phyloP scores from a whole-genome alignment of 2,113 vertebrate species.

The Zosterops lateralis region DNA sequence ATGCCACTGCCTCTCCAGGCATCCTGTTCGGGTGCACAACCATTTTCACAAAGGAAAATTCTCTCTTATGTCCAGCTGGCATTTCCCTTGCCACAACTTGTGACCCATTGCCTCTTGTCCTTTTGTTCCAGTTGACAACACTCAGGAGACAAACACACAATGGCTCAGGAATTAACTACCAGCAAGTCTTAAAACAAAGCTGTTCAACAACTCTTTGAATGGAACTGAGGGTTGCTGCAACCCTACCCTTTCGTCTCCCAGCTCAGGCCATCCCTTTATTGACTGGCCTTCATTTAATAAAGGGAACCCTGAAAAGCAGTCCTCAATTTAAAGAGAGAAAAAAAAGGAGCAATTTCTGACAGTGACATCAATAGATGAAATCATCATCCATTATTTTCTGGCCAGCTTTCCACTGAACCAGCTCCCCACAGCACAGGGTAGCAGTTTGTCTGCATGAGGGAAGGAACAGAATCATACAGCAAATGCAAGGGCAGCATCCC shows the following conservation, averaged over 20 bases:
- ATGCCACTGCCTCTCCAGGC: neutral
- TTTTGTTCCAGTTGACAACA: neutral
- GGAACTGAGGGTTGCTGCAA: neutral
- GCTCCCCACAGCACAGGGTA: fast-evolving
- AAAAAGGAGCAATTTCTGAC: neutral
- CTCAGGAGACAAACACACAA: neutral
- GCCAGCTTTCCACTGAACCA: neutral
- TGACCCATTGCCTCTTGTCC: neutral
- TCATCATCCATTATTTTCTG: neutral
- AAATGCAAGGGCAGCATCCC: neutral
- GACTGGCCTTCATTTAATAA: neutral
- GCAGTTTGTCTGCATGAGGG: neutral
- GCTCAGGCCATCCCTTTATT: neutral
- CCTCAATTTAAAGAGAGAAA: neutral
- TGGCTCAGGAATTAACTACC: neutral
- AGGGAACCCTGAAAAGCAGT: neutral
- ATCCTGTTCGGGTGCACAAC: neutral
- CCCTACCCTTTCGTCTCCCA: neutral
- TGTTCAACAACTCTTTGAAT: neutral
- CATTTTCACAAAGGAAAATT: neutral
- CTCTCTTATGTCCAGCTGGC: neutral
- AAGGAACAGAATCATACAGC: fast-evolving
- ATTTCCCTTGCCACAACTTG: neutral
- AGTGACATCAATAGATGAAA: neutral
- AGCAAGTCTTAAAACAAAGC: neutral